A percentile compares a stretch with the other conserved stretches of the same genome.
Conservation (phyloP, 2,888 invertebrate species). For the Tetranychus piercei region DNA sequence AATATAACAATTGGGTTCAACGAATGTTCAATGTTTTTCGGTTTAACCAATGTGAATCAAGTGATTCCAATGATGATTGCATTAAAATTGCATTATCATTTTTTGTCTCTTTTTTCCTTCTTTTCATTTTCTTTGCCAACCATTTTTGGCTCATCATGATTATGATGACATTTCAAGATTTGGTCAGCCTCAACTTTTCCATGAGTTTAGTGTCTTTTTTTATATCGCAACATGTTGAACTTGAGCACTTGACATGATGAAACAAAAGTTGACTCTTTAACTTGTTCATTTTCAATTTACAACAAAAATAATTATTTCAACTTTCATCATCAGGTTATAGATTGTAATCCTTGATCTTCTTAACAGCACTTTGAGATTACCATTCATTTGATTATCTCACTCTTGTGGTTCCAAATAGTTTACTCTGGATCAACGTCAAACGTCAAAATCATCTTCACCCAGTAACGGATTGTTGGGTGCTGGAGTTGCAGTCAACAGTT, state of each 20-base stretch:
- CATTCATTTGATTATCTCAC: neutral
- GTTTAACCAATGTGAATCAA: neutral
- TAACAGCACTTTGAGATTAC: too few relatives aligned
- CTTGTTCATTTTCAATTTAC: too few relatives aligned
- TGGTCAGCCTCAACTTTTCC: too few relatives aligned
- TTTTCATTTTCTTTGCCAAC: neutral
- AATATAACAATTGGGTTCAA: neutral
- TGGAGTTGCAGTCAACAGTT: neutral
- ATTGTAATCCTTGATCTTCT: too few relatives aligned
- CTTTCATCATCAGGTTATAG: too few relatives aligned
- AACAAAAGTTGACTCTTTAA: too few relatives aligned
- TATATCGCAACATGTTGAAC: too few relatives aligned
- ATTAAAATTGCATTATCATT: neutral
- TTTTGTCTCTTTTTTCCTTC: neutral
- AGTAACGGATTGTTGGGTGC: neutral
- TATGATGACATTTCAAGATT: too few relatives aligned
- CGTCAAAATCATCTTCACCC: conserved; percentile 9
- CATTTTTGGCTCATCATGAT: too few relatives aligned
- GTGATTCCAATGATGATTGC: neutral
- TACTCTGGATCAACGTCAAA: neutral
- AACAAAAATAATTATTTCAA: too few relatives aligned
- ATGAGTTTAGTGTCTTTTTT: too few relatives aligned
- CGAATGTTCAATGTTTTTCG: neutral
- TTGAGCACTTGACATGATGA: too few relatives aligned
- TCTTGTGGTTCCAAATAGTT: neutral